These are phyloP conservation scores for Carpatolechia fugitivella DNA, from an alignment of 2,888 invertebrate species.

Conservation along the genomic window DNA sequence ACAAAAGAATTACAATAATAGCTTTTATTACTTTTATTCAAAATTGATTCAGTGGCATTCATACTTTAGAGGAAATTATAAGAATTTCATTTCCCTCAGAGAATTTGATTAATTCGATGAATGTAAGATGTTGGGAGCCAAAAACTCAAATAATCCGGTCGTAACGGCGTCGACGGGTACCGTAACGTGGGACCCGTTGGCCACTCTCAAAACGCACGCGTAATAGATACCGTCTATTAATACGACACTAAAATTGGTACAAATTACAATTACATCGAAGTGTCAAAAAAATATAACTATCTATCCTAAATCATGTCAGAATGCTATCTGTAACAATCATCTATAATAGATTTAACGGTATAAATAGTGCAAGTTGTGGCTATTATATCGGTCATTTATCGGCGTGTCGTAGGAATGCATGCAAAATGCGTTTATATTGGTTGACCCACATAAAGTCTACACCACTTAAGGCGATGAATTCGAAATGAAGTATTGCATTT, in stretches of 20 bases:
- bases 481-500: slow-evolving; percentile 21
- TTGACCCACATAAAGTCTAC: slow-evolving; percentile 41
- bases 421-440: slow-evolving; percentile 19
- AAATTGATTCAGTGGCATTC: background rate
- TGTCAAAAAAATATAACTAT: background rate
- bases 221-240: slow-evolving; percentile 7
- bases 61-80: background rate
- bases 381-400: slow-evolving; percentile 6
- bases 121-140: slow-evolving; percentile 21
- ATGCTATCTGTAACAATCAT: too few relatives aligned
- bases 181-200: slow-evolving; percentile 18
- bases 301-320: too few relatives aligned
- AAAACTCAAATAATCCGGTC: slow-evolving; percentile 30
- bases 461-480: slow-evolving; percentile 34
- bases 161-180: slow-evolving; percentile 27
- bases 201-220: slow-evolving; percentile 4
- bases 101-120: slow-evolving; percentile 14
- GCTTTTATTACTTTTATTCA: background rate
- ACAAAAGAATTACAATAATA: background rate
- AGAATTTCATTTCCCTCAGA: background rate
- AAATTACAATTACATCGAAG: background rate
- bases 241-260: background rate
- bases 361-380: background rate
- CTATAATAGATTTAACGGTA: background rate
- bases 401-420: slow-evolving; percentile 13